Evolutionary conservation across 2,113 vertebrate genomes (phyloP).

Genomic region (Urocolius indicus): DNA sequence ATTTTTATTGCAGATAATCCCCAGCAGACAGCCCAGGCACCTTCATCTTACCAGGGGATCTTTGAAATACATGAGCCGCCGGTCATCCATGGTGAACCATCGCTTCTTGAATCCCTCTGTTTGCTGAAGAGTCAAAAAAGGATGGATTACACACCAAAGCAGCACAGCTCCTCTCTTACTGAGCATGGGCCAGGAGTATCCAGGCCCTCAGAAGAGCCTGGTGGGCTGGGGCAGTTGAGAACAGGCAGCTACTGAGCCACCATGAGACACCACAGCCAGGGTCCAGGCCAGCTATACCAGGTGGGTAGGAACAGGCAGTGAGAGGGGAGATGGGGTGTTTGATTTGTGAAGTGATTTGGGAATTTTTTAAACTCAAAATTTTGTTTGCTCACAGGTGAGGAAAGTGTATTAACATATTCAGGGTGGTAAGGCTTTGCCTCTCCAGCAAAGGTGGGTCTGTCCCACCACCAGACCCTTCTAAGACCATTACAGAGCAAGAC

Average conservation of each 20-base stretch:
- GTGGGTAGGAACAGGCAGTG: neutral
- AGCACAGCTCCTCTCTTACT: neutral
- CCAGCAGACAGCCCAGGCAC: neutral
- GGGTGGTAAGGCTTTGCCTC: rapidly evolving
- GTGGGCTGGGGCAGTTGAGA: neutral
- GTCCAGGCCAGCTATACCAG: neutral
- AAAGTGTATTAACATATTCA: neutral
- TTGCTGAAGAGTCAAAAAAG: conserved; percentile 76
- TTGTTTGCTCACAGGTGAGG: neutral
- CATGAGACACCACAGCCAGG: neutral
- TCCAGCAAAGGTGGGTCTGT: neutral
- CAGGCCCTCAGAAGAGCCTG: neutral
- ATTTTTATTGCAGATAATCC: neutral
- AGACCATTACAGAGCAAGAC: neutral
- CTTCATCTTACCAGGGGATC: conserved; percentile 90
- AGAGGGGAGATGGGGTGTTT: no score
- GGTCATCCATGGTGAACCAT: conserved; percentile 97
- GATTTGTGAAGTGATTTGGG: neutral
- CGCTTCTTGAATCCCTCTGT: conserved; percentile 96
- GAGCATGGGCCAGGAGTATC: rapidly evolving
- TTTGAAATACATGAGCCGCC: conserved; percentile 97
- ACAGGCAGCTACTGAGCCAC: neutral
- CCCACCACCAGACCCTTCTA: neutral
- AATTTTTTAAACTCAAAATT: neutral
- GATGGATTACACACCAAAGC: neutral